A percentile compares a stretch with the other conserved stretches of the same genome.
Conservation (phyloP, 2,797 vertebrate genomes). For the Salarias fasciatus region DNA sequence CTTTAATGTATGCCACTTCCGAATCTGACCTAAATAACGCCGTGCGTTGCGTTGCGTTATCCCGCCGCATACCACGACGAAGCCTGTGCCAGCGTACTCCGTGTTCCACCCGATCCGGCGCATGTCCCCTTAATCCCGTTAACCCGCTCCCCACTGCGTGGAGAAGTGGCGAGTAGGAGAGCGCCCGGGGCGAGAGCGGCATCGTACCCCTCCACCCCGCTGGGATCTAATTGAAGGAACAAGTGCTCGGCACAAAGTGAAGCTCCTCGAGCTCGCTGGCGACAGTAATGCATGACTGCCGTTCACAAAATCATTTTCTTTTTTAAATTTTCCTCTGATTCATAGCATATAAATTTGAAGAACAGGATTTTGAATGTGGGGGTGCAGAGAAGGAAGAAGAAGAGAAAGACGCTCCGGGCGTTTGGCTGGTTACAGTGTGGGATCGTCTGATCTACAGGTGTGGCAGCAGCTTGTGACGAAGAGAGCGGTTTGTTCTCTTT, state of each 20-base stretch:
- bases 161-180: conserved; percentile 51
- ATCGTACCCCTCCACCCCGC: conserved; percentile 56
- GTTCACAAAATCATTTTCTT: not conserved
- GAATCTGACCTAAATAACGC: conserved; percentile 70
- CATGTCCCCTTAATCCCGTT: conserved; percentile 73
- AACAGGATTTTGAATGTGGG: conserved; percentile 40
- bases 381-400: conserved; percentile 1
- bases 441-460: conserved; percentile 33
- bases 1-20: conserved; percentile 50
- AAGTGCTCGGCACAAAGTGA: conserved; percentile 62
- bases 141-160: conserved; percentile 56
- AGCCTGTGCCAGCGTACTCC: conserved; percentile 37
- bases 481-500: no score
- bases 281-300: conserved; percentile 55
- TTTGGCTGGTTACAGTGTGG: conserved; percentile 17
- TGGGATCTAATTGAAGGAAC: conserved; percentile 71
- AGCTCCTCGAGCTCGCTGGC: conserved; percentile 46
- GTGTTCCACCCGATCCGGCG: conserved; percentile 42
- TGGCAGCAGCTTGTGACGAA: no score
- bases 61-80: conserved; percentile 32
- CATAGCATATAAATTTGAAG: conserved; percentile 30
- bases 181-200: conserved; percentile 49
- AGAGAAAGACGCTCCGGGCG: conserved; percentile 20
- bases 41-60: conserved; percentile 20
- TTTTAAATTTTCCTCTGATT: conserved; percentile 23